A percentile compares a stretch with the other conserved stretches of the same genome.
phyloP scores from a whole-genome alignment of 2,797 vertebrate species.

The Dallia pectoralis region DNA sequence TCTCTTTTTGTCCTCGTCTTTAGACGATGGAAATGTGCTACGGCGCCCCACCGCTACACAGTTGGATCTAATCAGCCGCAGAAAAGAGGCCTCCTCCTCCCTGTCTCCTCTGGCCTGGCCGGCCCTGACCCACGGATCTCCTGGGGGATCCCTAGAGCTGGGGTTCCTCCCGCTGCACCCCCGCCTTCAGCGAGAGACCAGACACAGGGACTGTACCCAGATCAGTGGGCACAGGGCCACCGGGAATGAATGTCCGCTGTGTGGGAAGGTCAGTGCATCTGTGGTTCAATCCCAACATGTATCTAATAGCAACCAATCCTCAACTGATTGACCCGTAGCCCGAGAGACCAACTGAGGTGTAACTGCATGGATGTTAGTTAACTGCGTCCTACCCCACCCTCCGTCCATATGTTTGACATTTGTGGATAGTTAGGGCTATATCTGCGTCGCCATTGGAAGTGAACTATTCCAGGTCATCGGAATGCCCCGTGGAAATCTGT shows the following conservation, averaged over 20 bases:
- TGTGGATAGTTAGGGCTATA: background rate
- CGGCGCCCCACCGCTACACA: constrained; percentile 17
- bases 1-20: constrained; percentile 15
- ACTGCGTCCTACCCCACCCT: background rate
- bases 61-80: constrained; percentile 1
- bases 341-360: too few relatives aligned
- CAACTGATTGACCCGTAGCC: background rate
- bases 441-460: background rate
- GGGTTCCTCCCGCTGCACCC: too few relatives aligned
- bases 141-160: constrained; percentile 4
- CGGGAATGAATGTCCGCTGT: constrained; percentile 56
- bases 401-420: background rate
- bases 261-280: constrained; percentile 58
- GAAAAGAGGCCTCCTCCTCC: constrained; percentile 9
- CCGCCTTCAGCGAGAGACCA: constrained; percentile 42
- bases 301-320: background rate
- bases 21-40: constrained; percentile 31
- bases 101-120: constrained; percentile 21
- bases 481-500: background rate
- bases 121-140: constrained; percentile 33
- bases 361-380: background rate
- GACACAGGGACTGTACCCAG: constrained; percentile 33
- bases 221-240: constrained; percentile 14
- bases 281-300: background rate
- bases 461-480: background rate